Evolutionary conservation across 2,888 invertebrate species (phyloP).

Genomic region (Kryphioiulus occultus): DNA sequence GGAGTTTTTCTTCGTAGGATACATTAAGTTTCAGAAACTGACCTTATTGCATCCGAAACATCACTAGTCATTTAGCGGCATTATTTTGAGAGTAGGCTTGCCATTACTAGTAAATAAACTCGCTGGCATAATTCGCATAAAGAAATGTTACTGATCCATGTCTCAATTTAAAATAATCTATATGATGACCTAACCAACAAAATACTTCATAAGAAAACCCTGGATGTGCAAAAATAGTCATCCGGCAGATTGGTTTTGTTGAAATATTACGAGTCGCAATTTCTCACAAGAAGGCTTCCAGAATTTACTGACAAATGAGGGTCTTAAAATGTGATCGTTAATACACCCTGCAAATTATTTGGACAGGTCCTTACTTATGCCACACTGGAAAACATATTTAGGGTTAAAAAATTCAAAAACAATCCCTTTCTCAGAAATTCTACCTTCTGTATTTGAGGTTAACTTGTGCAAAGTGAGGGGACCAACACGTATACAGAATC

Average conservation of each 20-base stretch:
- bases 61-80: neutral
- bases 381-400: no score
- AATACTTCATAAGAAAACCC: neutral
- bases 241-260: neutral
- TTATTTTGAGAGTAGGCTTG: neutral
- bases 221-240: neutral
- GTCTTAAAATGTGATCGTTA: no score
- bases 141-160: neutral
- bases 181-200: neutral
- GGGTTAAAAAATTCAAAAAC: no score
- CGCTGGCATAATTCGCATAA: neutral
- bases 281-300: neutral
- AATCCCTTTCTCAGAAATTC: no score
- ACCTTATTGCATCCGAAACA: neutral
- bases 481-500: neutral
- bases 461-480: slow-evolving; percentile 1
- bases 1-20: neutral
- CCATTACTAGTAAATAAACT: neutral
- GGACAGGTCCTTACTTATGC: no score
- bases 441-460: no score
- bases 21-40: neutral
- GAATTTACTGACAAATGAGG: no score
- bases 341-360: no score
- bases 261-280: neutral
- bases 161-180: neutral